Conservation (phyloP, 30 jellyfish, hydroid and myxozoan species). For the Phacellophora camtschatica region DNA sequence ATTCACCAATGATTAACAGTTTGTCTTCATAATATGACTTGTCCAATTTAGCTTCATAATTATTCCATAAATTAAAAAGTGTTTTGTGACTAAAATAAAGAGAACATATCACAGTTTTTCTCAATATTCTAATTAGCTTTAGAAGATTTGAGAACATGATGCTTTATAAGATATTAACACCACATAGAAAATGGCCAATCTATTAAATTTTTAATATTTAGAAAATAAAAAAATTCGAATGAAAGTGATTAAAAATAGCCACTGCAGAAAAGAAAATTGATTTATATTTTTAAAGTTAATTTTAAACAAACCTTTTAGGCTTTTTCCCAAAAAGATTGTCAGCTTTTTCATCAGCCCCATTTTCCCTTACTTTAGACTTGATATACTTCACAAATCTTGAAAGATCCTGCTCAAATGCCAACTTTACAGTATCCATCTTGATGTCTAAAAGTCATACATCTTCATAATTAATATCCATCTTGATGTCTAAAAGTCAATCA, state of each 20-base stretch:
- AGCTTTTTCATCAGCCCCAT: neutral
- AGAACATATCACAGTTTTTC: too few species aligned
- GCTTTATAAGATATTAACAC: too few species aligned
- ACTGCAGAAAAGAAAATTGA: neutral
- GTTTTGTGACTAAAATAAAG: constrained; percentile 13
- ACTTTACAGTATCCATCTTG: constrained; percentile 41
- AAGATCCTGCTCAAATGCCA: constrained; percentile 65
- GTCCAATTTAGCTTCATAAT: constrained; percentile 52
- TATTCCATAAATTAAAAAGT: constrained; percentile 55
- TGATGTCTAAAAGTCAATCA: too few species aligned
- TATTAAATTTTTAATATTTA: too few species aligned
- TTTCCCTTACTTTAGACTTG: constrained; percentile 9
- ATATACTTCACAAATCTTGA: constrained; percentile 45
- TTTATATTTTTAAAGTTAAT: neutral
- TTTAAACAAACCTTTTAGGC: constrained; percentile 26
- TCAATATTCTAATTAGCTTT: too few species aligned
- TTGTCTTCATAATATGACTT: constrained; percentile 40
- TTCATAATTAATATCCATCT: too few species aligned
- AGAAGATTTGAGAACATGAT: too few species aligned
- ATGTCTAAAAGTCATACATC: neutral
- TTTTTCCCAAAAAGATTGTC: constrained; percentile 17
- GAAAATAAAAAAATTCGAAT: too few species aligned
- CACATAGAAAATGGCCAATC: too few species aligned
- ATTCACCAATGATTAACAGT: constrained; percentile 49
- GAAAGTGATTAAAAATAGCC: too few species aligned